phyloP scores from a whole-genome alignment of 2,113 vertebrate species.

The Dasyurus viverrinus region DNA sequence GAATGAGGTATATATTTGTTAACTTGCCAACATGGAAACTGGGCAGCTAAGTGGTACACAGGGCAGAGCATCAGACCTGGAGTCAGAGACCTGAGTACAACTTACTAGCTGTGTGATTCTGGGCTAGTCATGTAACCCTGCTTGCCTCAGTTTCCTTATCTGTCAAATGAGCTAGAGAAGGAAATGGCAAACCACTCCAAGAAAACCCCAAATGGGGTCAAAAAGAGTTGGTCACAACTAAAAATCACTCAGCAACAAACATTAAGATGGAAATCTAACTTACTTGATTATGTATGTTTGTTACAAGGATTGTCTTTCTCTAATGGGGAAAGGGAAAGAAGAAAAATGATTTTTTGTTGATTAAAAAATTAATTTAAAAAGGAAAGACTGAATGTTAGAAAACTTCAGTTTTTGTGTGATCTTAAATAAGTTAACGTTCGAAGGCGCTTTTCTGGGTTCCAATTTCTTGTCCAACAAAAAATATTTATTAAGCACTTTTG shows the following conservation, averaged over 20 bases:
- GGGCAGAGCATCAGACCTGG: not conserved
- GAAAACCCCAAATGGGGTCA: not conserved
- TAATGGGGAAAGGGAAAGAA: not conserved
- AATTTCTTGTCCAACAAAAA: not conserved
- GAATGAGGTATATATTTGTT: not conserved
- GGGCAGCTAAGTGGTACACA: not conserved
- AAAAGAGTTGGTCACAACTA: no score
- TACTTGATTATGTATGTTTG: not conserved
- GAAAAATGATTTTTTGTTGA: not conserved
- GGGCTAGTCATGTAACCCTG: not conserved
- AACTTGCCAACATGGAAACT: not conserved
- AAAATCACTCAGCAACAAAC: not conserved
- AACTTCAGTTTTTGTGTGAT: no score
- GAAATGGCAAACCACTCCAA: not conserved
- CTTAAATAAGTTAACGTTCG: not conserved
- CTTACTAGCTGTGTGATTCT: not conserved
- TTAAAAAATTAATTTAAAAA: not conserved
- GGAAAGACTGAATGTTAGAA: no score
- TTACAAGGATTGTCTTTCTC: not conserved
- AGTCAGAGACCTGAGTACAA: not conserved
- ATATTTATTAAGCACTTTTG: not conserved
- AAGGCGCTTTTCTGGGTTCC: not conserved
- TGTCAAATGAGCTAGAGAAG: not conserved
- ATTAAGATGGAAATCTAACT: not conserved
- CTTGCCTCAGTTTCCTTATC: not conserved